Evolutionary conservation across 37 sponge, comb jelly and placozoan genomes (phyloP).

Genomic region (Ianthella basta): DNA sequence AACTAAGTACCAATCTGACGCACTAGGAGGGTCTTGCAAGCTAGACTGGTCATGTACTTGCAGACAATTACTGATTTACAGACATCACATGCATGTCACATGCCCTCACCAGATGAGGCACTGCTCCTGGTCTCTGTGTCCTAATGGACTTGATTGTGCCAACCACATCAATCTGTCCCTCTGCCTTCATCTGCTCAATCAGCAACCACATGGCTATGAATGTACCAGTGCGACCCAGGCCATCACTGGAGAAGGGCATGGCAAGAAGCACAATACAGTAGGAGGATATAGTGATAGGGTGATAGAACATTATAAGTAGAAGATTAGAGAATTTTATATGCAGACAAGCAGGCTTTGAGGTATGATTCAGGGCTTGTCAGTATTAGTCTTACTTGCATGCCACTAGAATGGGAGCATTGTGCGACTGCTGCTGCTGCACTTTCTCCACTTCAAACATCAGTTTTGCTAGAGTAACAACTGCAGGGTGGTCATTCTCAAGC

Average conservation of each 20-base stretch:
- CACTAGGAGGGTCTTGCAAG: too few relatives aligned
- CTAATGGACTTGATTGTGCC: slow-evolving; percentile 29
- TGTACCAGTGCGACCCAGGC: slow-evolving; percentile 42
- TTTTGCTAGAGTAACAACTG: neutral
- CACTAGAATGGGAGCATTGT: neutral
- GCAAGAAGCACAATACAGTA: too few relatives aligned
- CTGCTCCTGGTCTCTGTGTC: slow-evolving; percentile 41
- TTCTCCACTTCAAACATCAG: neutral
- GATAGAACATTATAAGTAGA: too few relatives aligned
- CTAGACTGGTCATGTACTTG: too few relatives aligned
- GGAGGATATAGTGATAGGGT: too few relatives aligned
- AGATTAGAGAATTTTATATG: too few relatives aligned
- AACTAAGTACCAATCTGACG: too few relatives aligned
- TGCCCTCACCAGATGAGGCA: slow-evolving; percentile 20
- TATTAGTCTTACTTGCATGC: slow-evolving; percentile 30
- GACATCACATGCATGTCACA: neutral
- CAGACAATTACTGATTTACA: too few relatives aligned
- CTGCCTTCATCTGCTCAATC: slow-evolving; percentile 42
- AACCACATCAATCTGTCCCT: slow-evolving; percentile 37
- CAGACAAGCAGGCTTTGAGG: too few relatives aligned
- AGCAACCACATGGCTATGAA: slow-evolving; percentile 34
- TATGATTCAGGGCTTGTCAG: neutral
- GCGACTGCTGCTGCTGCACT: neutral
- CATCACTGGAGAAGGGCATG: slow-evolving; percentile 20
- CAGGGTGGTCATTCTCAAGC: neutral